Evolutionary conservation across 2,113 vertebrate species (phyloP).

Genomic region (Callionymus lyra): DNA sequence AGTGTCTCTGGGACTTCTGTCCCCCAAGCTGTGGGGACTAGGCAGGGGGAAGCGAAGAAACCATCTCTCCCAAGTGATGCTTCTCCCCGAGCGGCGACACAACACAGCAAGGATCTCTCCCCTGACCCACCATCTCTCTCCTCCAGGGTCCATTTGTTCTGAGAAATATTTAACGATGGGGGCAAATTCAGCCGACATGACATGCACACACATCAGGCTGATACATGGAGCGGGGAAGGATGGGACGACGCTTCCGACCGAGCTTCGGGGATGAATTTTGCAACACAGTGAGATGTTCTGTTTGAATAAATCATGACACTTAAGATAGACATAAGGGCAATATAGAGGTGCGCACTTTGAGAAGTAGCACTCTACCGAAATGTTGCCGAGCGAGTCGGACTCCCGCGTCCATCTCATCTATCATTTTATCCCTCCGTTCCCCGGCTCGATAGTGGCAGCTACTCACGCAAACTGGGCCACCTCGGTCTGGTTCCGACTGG

Average conservation of each 20-base stretch:
- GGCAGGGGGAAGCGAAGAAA: constrained; percentile 16
- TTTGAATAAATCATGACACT: constrained; percentile 82
- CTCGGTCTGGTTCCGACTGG: constrained; percentile 28
- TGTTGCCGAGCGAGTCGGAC: constrained; percentile 4
- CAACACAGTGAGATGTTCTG: constrained; percentile 72
- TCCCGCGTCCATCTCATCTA: constrained; percentile 8
- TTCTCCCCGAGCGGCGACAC: constrained; percentile 34
- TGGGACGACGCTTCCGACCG: constrained; percentile 58
- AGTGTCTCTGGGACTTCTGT: constrained; percentile 59
- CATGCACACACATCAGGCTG: constrained; percentile 42
- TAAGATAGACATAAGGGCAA: constrained; percentile 69
- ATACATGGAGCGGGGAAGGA: constrained; percentile 55
- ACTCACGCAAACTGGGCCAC: constrained; percentile 47
- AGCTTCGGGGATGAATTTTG: constrained; percentile 77
- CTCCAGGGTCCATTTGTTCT: constrained; percentile 74
- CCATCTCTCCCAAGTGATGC: constrained; percentile 43
- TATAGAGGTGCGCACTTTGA: constrained; percentile 52
- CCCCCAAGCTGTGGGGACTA: constrained; percentile 49
- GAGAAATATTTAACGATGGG: constrained; percentile 80
- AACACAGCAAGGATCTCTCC: constrained; percentile 23
- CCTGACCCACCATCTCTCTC: constrained; percentile 37
- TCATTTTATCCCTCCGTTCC: constrained; percentile 1
- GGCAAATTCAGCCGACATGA: constrained; percentile 67
- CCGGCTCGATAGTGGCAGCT: background rate
- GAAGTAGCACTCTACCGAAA: constrained; percentile 41